phyloP scores from a whole-genome alignment of 2,797 vertebrate genomes.

The Heterohyrax brucei region DNA sequence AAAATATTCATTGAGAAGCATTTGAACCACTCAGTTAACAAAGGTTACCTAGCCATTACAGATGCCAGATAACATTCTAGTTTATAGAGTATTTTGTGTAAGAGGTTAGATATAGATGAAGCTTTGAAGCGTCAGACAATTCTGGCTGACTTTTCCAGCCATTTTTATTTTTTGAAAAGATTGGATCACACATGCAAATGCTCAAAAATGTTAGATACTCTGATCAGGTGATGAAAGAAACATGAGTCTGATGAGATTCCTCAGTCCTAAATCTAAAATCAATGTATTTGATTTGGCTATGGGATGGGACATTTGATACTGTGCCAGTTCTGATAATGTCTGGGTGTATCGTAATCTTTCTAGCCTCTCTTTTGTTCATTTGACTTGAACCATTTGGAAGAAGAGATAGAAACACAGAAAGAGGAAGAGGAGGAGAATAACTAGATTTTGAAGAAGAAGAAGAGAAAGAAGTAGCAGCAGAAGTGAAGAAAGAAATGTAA shows the following conservation, averaged over 20 bases:
- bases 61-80: background rate
- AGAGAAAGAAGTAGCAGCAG: background rate
- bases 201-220: background rate
- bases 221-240: conserved; percentile 32
- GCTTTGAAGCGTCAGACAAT: background rate
- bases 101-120: background rate
- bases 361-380: background rate
- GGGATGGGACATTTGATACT: background rate
- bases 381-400: background rate
- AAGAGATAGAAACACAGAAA: background rate
- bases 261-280: conserved; percentile 43
- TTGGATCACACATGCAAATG: background rate
- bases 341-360: background rate
- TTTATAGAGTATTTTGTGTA: background rate
- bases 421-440: background rate
- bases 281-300: background rate
- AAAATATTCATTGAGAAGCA: background rate
- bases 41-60: background rate
- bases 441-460: background rate
- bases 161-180: conserved; percentile 60
- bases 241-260: background rate
- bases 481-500: background rate
- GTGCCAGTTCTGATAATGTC: background rate
- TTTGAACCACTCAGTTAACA: background rate
- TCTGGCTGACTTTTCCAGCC: background rate